These are phyloP conservation scores for Gymnoscopelus braueri DNA, from an alignment of 2,797 vertebrate species.

Conservation along the genomic window DNA sequence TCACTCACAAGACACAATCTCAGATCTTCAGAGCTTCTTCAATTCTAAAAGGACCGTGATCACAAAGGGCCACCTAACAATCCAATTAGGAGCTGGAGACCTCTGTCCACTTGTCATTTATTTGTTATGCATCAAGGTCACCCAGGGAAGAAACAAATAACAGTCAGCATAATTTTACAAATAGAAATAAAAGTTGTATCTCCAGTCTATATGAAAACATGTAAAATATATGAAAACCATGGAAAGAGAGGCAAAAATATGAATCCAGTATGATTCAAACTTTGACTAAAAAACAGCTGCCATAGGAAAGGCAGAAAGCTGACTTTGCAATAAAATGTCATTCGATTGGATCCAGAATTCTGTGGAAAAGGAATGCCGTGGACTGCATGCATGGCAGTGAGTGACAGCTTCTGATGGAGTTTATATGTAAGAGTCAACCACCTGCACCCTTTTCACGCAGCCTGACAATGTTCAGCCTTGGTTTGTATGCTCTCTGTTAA, in stretches of 20 bases:
- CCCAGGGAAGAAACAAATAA: not conserved
- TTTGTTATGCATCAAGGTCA: slow-evolving; percentile 59
- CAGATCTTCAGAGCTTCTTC: slow-evolving; percentile 69
- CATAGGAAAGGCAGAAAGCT: slow-evolving; percentile 75
- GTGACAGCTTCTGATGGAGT: slow-evolving; percentile 7
- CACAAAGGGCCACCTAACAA: slow-evolving; percentile 27
- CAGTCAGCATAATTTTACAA: not conserved
- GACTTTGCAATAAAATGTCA: slow-evolving; percentile 86
- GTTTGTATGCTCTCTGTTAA: slow-evolving; percentile 63
- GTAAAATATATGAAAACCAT: no score
- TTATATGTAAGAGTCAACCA: slow-evolving; percentile 81
- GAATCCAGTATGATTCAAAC: slow-evolving; percentile 37
- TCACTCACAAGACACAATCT: slow-evolving; percentile 71
- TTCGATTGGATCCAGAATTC: slow-evolving; percentile 87
- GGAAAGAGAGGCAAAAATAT: slow-evolving; percentile 18
- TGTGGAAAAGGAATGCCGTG: slow-evolving; percentile 85
- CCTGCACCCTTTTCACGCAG: slow-evolving; percentile 87
- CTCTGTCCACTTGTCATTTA: slow-evolving; percentile 24
- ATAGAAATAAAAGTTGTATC: not conserved
- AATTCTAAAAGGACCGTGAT: slow-evolving; percentile 58
- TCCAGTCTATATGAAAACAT: not conserved
- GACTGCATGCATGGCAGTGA: slow-evolving; percentile 88
- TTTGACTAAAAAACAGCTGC: slow-evolving; percentile 51
- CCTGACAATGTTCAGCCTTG: slow-evolving; percentile 84
- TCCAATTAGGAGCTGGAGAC: slow-evolving; percentile 15